phyloP scores from a whole-genome alignment of 2,888 invertebrate species.

The Drosophila siamana region DNA sequence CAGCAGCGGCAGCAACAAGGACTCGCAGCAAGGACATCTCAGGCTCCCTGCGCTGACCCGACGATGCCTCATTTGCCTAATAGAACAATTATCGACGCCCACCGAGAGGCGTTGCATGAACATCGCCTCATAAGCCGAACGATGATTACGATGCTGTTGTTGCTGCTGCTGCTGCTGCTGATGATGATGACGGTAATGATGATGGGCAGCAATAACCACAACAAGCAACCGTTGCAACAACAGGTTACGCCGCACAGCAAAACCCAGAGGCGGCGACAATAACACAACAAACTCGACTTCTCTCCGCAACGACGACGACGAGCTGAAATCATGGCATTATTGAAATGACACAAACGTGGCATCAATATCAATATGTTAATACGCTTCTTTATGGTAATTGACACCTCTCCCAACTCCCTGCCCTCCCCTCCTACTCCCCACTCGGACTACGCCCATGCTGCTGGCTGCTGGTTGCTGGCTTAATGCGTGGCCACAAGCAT shows the following conservation, averaged over 20 bases:
- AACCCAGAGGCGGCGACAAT: conserved; percentile 6
- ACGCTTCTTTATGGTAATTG: neutral
- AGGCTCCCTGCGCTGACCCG: too few relatives aligned
- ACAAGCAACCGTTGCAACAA: conserved; percentile 34
- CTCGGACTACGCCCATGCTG: conserved; percentile 2
- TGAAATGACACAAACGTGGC: neutral
- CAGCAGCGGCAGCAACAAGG: neutral
- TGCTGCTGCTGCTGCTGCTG: conserved; percentile 7
- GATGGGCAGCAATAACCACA: conserved; percentile 37
- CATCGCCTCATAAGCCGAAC: neutral
- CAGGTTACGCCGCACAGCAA: conserved; percentile 26
- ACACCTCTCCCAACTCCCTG: neutral
- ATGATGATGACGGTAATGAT: conserved; percentile 26
- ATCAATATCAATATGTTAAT: conserved; percentile 1
- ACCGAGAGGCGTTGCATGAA: conserved; percentile 42
- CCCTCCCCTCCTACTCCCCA: neutral
- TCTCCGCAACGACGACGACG: neutral
- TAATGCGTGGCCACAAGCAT: conserved; percentile 8
- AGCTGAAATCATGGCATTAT: neutral
- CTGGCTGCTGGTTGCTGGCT: neutral
- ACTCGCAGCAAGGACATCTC: conserved; percentile 17
- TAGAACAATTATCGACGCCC: conserved; percentile 74
- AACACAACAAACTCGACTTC: too few relatives aligned
- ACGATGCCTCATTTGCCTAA: conserved; percentile 75
- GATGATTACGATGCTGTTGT: too few relatives aligned